phyloP scores from a whole-genome alignment of 2,797 vertebrate genomes.

The Leuciscus waleckii region DNA sequence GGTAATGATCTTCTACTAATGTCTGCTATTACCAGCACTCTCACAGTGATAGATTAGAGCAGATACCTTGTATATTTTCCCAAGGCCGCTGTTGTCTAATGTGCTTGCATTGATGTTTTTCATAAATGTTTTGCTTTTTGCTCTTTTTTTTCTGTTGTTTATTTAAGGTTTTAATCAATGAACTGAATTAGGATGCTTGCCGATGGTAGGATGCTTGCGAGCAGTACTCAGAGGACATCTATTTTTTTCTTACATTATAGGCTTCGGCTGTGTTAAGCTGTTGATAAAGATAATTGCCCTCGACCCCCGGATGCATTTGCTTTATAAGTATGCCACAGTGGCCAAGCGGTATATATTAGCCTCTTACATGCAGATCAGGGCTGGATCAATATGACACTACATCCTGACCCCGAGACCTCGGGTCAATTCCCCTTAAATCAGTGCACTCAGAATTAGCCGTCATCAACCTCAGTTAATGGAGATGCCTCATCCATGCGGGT shows the following conservation, averaged over 20 bases:
- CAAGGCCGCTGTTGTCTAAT: slow-evolving; percentile 56
- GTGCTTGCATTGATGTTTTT: slow-evolving; percentile 43
- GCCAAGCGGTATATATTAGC: slow-evolving; percentile 53
- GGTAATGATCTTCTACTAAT: slow-evolving; percentile 70
- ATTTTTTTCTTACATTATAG: slow-evolving; percentile 25
- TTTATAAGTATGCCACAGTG: slow-evolving; percentile 53
- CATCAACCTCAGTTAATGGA: slow-evolving; percentile 66
- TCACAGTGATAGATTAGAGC: slow-evolving; percentile 62
- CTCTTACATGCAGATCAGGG: slow-evolving; percentile 63
- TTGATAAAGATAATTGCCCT: slow-evolving; percentile 57
- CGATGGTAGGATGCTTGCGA: neutral
- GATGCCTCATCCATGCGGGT: slow-evolving; percentile 67
- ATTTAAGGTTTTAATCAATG: slow-evolving; percentile 51
- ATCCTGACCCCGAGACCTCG: slow-evolving; percentile 68
- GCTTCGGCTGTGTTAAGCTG: slow-evolving; percentile 43
- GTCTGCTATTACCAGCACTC: slow-evolving; percentile 64
- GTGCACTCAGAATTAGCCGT: slow-evolving; percentile 67
- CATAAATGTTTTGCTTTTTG: slow-evolving; percentile 31
- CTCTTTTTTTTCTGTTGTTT: slow-evolving; percentile 24
- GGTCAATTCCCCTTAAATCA: slow-evolving; percentile 62
- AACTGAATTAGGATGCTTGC: slow-evolving; percentile 40
- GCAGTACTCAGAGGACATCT: slow-evolving; percentile 28
- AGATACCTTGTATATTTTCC: slow-evolving; percentile 61
- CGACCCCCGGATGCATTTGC: slow-evolving; percentile 38
- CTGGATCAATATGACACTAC: slow-evolving; percentile 65